Evolutionary conservation across 2,113 vertebrate species (phyloP).

Genomic region (Leiothrix lutea): DNA sequence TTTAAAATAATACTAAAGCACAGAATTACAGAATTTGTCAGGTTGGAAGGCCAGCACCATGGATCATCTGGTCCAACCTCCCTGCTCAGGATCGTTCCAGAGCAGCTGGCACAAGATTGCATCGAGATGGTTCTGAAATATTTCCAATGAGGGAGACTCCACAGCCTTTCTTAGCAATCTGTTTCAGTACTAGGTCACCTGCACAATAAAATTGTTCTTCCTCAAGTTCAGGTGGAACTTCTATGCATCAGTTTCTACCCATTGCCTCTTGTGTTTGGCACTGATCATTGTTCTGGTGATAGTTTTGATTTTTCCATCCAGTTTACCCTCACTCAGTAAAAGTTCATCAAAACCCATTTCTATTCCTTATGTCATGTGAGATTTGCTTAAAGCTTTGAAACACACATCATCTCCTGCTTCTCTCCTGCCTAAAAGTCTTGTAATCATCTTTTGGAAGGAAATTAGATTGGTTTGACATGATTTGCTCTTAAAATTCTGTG

Average conservation of each 20-base stretch:
- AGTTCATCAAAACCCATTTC: not conserved
- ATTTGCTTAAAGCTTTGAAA: not conserved
- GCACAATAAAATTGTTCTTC: not conserved
- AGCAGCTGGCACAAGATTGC: not conserved
- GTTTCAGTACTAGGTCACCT: not conserved
- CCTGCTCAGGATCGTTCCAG: not conserved
- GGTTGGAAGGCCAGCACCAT: not conserved
- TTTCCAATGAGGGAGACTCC: not conserved
- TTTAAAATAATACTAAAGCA: not conserved
- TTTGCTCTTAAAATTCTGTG: not conserved
- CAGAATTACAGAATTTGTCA: not conserved
- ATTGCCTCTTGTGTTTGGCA: not conserved
- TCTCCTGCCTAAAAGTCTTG: not conserved
- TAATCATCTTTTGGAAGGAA: not conserved
- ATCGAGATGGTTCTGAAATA: not conserved
- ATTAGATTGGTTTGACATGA: not conserved
- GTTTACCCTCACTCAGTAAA: not conserved
- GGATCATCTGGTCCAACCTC: no score
- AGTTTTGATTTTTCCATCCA: not conserved
- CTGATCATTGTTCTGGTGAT: not conserved
- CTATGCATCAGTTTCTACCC: not conserved
- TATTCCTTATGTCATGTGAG: not conserved
- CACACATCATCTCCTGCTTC: not conserved
- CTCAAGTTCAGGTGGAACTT: not conserved
- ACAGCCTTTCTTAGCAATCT: not conserved